Conservation (phyloP, 2,797 vertebrate genomes). For the Streptopelia turtur region DNA sequence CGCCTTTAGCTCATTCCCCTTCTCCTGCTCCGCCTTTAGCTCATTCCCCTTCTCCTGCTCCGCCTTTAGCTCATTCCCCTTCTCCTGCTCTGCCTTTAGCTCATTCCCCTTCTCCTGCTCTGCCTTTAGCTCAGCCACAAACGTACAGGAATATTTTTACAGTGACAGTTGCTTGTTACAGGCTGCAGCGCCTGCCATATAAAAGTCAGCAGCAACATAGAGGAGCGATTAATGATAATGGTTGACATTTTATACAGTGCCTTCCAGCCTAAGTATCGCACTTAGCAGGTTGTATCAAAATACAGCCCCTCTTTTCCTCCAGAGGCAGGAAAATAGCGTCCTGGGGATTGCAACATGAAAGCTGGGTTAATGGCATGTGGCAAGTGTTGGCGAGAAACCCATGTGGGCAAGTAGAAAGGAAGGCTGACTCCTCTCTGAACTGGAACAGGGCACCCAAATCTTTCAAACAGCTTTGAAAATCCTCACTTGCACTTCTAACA, state of each 20-base stretch:
- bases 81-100: too few relatives aligned
- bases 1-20: background rate
- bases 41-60: background rate
- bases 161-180: conserved; percentile 11
- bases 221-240: conserved; percentile 14
- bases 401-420: background rate
- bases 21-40: too few relatives aligned
- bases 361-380: background rate
- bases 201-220: conserved; percentile 17
- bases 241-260: background rate
- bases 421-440: background rate
- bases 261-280: background rate
- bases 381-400: background rate
- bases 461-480: background rate
- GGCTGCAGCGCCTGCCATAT: conserved; percentile 16
- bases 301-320: background rate
- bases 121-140: background rate
- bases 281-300: background rate
- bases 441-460: background rate
- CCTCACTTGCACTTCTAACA: background rate
- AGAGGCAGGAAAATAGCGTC: background rate
- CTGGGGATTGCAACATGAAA: background rate
- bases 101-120: background rate
- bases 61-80: background rate
- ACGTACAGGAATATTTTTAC: background rate